Evolutionary conservation across 2,113 vertebrate species (phyloP), one percentile per base, ranked within the genome.

Genomic region (Ageneiosus marmoratus): DNA sequence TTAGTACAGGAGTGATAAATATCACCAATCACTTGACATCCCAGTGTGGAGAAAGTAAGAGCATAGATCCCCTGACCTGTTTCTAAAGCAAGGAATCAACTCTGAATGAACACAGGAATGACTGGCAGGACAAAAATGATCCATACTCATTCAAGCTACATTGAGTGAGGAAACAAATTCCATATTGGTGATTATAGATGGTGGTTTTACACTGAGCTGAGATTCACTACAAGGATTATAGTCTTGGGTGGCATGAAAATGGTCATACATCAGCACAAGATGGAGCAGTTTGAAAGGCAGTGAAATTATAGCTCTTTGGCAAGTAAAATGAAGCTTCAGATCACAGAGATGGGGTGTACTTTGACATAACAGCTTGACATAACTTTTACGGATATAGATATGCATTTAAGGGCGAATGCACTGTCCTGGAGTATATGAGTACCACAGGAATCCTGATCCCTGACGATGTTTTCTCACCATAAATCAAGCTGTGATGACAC

Each of bases 11-110:
- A 24, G 53, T 79, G 70, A 82, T 82, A 44, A 82, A 73, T 78
- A 78, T 70, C 63, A 60, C 34, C 50, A 53, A 62, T 81, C 83
- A 48, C n/a, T 78, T 84, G 87, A 41, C 73, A 77, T 46, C 24
- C 13, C 46, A 34, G 50, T 70, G 51, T 48, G 50, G 63, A 51
- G 62, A 56, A 77, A 75, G 55, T 62, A 32, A 32, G 27, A n/a
- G 56, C 62, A 22, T 22, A 16, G n/a, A 24, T 69, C 46, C 10
- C 2, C 60, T 79, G 41, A 50, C 44, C 60, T 50, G 18, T 34
- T 50, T 11, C 44, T 27, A 34, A 13, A 16, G 6, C 1, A 10
- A 34, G 65, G n/a, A 63, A 5, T 48, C 24, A 1, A 9, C n/a
- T 32, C 9, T 48, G 16, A 32, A 24, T 51, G 15, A 4, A 1